A percentile compares a stretch with the other conserved stretches of the same genome.
phyloP scores from a whole-genome alignment of 2,113 vertebrate genomes.

The Myiopsitta monachus region DNA sequence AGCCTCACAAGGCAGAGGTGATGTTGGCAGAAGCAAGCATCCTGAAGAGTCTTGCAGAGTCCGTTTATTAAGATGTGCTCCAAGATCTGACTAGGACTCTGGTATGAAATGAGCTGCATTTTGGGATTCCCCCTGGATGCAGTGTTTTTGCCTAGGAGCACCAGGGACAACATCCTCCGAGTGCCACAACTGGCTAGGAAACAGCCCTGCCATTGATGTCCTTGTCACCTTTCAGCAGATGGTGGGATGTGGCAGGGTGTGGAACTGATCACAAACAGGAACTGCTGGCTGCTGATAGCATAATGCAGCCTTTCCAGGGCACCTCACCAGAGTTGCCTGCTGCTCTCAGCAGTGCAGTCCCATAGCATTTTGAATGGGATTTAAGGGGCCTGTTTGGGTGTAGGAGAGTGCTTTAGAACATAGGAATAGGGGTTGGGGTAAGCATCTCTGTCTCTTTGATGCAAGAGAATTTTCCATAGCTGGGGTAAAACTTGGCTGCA shows the following conservation, averaged over 20 bases:
- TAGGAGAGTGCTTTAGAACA: not conserved
- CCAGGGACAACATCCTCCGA: not conserved
- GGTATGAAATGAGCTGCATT: not conserved
- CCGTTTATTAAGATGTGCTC: not conserved
- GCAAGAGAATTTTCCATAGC: not conserved
- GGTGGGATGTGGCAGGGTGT: not conserved
- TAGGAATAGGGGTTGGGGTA: not conserved
- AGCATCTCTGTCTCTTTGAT: not conserved
- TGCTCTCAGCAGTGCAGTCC: not conserved
- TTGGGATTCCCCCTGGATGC: not conserved
- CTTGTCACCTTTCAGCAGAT: not conserved
- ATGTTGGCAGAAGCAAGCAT: not conserved
- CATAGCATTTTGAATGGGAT: not conserved
- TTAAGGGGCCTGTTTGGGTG: not conserved
- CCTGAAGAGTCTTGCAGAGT: not conserved
- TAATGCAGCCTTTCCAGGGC: not conserved
- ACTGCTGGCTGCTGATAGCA: rapidly evolving
- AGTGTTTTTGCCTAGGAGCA: not conserved
- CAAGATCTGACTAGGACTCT: not conserved
- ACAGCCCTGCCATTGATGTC: not conserved
- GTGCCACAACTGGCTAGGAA: not conserved
- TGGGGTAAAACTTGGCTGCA: not conserved
- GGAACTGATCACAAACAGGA: not conserved
- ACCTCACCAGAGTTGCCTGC: not conserved
- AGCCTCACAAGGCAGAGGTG: not conserved